Base-by-base conservation (phyloP, 2,888 invertebrate species). In the Coenonympha arcania region DNA sequence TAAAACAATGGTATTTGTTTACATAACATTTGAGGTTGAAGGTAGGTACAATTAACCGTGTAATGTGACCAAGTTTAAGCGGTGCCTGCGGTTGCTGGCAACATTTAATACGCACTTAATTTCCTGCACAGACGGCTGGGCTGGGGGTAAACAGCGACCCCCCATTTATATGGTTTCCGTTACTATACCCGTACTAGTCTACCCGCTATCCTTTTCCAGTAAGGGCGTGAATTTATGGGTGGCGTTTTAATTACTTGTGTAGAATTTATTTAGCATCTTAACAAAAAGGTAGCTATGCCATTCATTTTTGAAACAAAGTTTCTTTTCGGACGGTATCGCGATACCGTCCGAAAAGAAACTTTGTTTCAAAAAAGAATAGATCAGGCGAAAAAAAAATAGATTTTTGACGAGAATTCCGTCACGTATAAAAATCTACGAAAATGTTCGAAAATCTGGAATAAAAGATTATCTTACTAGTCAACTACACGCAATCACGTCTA, bases 71-170 rank as follows among this genome's bases (percentile, higher is more conserved):
- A 42, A 50, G 48, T 42, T 49, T 24, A 49, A 47, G 28, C 45
- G 40, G 45, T 56, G 39, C 20, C 42, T 51, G 54, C 34, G 56
- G 56, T 54, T 43, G n/a, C n/a, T n/a, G n/a, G n/a, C n/a, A n/a
- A 48, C 28, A 39, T 52, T 47, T 50, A 56, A 50, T 44, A 48
- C 44, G 46, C 46, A 51, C 37, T 54, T 56, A 63, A 62, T 67
- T 65, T 65, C 65, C 57, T 55, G 51, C 45, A 50, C 56, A 37
- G 48, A 42, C 41, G 20, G 40, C 44, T 42, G 52, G 56, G 55
- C 51, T 55, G 53, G 52, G 56, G 55, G 52, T 55, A 54, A 52
- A 46, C 33, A 46, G 34, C 30, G 48, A 47, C 50, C 57, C 37
- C 41, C 50, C 46, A 48, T 37, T 47, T 53, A 52, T 56, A 57